Percentiles rank a stretch among this genome's conserved stretches.
These are phyloP conservation scores for Protodeltote pygarga DNA, from an alignment of 2,888 invertebrate species.

Conservation along the genomic window DNA sequence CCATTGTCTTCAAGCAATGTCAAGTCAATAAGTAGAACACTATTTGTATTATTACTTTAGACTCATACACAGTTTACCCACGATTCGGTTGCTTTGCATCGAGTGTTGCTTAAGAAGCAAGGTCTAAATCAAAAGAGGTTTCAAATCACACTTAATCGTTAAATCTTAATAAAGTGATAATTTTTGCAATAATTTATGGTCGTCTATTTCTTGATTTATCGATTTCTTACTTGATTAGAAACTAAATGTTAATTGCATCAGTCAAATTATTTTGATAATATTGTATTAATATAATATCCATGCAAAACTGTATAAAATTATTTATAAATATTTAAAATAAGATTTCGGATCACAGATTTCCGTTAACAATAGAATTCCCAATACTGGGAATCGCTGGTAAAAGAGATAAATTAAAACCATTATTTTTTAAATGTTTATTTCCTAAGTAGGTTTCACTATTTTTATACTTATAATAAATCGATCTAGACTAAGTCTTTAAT, in stretches of 20 bases:
- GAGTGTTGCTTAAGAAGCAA: conserved; percentile 25
- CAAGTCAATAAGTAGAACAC: conserved; percentile 26
- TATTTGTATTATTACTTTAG: conserved; percentile 25
- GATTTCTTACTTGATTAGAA: conserved; percentile 15
- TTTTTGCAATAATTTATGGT: conserved; percentile 13
- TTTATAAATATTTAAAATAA: too few relatives aligned
- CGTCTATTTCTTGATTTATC: conserved; percentile 5
- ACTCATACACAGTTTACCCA: conserved; percentile 35
- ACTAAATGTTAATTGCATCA: conserved; percentile 7
- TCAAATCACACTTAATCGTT: neutral
- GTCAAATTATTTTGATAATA: neutral
- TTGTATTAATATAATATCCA: neutral
- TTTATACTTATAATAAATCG: too few relatives aligned
- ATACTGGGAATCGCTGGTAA: too few relatives aligned
- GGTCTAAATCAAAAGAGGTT: conserved; percentile 31
- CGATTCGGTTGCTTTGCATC: conserved; percentile 20
- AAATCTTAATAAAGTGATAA: neutral
- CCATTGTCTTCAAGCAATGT: conserved; percentile 22
- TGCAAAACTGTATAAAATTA: conserved; percentile 2
- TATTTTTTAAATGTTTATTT: too few relatives aligned
- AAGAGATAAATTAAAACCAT: too few relatives aligned
- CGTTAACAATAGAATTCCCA: too few relatives aligned
- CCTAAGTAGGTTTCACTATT: too few relatives aligned
- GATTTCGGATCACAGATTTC: too few relatives aligned
- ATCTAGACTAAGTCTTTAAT: too few relatives aligned